These are phyloP conservation scores for Prorops nasuta DNA, from an alignment of 1,140 invertebrate species.

Conservation along the genomic window DNA sequence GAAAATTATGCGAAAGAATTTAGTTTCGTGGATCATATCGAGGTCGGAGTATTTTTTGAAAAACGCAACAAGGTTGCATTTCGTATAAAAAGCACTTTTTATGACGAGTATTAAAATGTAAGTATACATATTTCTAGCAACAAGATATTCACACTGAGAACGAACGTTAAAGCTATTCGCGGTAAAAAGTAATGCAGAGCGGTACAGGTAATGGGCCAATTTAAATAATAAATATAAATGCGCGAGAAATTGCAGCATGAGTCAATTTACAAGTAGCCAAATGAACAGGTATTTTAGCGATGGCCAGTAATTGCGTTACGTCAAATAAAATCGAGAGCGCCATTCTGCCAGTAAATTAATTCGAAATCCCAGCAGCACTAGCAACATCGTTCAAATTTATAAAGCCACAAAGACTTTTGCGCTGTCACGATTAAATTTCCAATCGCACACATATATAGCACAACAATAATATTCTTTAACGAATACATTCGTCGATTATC, in stretches of 20 bases:
- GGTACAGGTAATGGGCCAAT: too few species aligned
- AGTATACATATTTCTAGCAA: not conserved
- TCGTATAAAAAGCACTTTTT: too few species aligned
- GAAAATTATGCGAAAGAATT: too few species aligned
- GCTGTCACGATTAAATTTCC: too few species aligned
- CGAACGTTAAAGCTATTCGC: not conserved
- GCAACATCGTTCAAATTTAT: not conserved
- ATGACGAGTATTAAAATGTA: too few species aligned
- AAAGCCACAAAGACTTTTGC: not conserved
- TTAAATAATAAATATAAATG: not conserved
- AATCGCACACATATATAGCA: too few species aligned
- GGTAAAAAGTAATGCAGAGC: not conserved
- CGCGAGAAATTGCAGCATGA: not conserved
- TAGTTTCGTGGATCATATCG: too few species aligned
- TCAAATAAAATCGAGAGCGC: not conserved
- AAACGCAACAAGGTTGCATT: too few species aligned
- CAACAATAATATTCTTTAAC: too few species aligned
- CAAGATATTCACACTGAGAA: not conserved
- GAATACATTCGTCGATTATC: too few species aligned
- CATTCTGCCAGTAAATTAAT: not conserved
- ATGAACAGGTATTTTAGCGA: not conserved
- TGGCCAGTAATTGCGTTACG: not conserved
- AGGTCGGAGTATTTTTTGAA: too few species aligned
- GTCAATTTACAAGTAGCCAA: not conserved
- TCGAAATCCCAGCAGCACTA: not conserved